Percentiles rank a stretch among this genome's conserved stretches.
Conservation (phyloP, 2,797 vertebrate species). For the Balearica regulorum region DNA sequence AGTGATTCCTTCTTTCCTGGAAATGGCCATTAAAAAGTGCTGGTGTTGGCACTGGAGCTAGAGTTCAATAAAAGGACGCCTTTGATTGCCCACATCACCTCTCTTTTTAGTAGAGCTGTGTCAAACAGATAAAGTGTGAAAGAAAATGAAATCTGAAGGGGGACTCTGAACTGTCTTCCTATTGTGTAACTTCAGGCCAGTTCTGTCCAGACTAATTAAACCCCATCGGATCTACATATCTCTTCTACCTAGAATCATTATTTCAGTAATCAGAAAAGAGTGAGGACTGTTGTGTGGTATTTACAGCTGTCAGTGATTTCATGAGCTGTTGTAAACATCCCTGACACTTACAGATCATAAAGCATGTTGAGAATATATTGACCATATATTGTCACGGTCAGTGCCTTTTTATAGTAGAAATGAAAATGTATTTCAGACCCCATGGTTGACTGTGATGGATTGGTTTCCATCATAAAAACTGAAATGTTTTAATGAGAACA, state of each 20-base stretch:
- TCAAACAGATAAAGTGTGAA: background rate
- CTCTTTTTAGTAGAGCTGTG: background rate
- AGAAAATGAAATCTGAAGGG: background rate
- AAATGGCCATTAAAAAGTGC: conserved; percentile 7
- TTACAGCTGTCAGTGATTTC: conserved; percentile 37
- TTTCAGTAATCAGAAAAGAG: background rate
- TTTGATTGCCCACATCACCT: background rate
- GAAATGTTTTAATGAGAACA: conserved; percentile 55
- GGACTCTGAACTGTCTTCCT: background rate
- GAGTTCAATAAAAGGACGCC: background rate
- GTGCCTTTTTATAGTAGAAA: conserved; percentile 8
- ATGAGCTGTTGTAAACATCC: conserved; percentile 21
- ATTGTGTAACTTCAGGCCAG: background rate
- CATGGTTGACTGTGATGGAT: conserved; percentile 32
- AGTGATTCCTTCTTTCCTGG: background rate
- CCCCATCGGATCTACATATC: background rate
- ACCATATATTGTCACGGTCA: background rate
- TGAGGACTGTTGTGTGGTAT: background rate
- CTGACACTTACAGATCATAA: conserved; percentile 10
- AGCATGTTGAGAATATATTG: background rate
- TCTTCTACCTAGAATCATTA: background rate
- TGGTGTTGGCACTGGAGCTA: background rate
- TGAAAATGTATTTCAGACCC: conserved; percentile 31
- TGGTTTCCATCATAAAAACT: conserved; percentile 57
- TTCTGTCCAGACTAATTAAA: background rate